Conservation (phyloP, 2,113 vertebrate genomes). For the Anoura caudifer region DNA sequence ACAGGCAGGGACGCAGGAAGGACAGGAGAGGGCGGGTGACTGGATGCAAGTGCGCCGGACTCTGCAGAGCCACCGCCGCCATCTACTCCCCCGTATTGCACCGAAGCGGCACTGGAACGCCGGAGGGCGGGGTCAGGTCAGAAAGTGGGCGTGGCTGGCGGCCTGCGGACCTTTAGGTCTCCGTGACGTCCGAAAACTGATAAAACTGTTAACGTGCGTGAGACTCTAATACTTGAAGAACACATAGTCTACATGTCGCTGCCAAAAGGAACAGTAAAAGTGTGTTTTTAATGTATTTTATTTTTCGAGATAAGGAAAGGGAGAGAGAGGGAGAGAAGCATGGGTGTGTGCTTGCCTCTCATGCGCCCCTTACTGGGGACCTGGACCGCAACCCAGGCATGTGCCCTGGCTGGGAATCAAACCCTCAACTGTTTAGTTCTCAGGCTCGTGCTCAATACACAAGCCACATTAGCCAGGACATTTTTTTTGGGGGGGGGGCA, state of each 20-base stretch:
- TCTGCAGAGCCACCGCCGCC: background rate
- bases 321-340: no score
- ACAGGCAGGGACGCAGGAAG: background rate
- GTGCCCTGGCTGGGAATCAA: no score
- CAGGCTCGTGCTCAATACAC: no score
- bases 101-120: background rate
- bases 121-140: background rate
- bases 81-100: background rate
- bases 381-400: no score
- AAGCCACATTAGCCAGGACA: no score
- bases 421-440: no score
- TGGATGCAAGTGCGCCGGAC: no score
- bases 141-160: no score
- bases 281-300: background rate
- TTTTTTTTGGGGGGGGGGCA: no score
- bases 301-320: no score
- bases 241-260: background rate
- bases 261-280: background rate
- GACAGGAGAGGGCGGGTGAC: accelerated
- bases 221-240: background rate
- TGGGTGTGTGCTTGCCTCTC: no score
- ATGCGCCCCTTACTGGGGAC: no score
- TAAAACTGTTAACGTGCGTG: background rate
- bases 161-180: background rate
- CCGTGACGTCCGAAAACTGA: background rate